A percentile compares a stretch with the other conserved stretches of the same genome.
These are phyloP conservation scores for Pyrochroa serraticornis DNA, from an alignment of 2,888 invertebrate genomes.

Conservation along the genomic window DNA sequence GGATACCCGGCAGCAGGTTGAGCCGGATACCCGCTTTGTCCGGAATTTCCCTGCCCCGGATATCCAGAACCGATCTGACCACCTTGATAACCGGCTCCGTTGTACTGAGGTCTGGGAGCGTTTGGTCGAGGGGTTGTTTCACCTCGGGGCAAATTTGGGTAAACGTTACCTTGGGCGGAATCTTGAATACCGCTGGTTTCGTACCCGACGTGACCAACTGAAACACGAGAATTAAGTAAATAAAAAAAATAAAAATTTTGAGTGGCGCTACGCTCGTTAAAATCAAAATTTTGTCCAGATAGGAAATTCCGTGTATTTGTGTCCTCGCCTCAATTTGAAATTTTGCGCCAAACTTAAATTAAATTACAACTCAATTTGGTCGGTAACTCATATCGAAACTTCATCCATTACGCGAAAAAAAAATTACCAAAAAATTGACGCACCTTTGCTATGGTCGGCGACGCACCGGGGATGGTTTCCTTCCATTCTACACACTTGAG, in stretches of 20 bases:
- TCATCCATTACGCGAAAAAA: no score
- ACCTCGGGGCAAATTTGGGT: constrained; percentile 47
- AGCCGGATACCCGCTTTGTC: constrained; percentile 29
- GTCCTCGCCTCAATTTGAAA: no score
- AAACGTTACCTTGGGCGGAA: constrained; percentile 33
- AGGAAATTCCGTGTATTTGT: no score
- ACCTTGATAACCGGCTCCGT: constrained; percentile 49
- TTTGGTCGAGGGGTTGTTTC: constrained; percentile 52
- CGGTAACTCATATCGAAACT: no score
- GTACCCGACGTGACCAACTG: constrained; percentile 43
- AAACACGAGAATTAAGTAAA: no score
- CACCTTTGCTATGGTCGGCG: constrained; percentile 45
- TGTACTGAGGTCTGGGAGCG: constrained; percentile 28
- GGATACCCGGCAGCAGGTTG: constrained; percentile 27
- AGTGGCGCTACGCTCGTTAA: no score
- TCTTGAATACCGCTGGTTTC: constrained; percentile 35
- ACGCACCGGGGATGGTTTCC: constrained; percentile 54
- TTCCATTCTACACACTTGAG: constrained; percentile 54
- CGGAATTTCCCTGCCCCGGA: constrained; percentile 39
- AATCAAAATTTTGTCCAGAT: no score
- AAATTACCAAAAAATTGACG: not conserved
- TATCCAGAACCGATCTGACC: constrained; percentile 53
- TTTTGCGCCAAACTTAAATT: no score
- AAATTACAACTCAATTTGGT: no score
- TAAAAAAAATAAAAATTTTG: no score